Conservation (phyloP, 2,113 vertebrate genomes). For the Chionodraco myersi region DNA sequence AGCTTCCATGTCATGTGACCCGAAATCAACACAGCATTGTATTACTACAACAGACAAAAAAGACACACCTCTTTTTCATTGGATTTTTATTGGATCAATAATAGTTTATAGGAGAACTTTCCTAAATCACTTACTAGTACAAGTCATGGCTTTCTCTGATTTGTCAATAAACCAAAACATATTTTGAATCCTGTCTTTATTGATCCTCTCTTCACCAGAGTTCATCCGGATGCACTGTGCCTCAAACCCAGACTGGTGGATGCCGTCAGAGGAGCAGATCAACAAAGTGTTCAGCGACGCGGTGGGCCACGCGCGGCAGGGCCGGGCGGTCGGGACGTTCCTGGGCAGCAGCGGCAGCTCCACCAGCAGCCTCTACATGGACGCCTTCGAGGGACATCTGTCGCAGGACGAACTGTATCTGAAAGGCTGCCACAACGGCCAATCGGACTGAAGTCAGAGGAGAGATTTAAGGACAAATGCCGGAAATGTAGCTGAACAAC, state of each 20-base stretch:
- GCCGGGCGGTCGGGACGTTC: conserved; percentile 95
- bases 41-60: background rate
- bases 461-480: conserved; percentile 18
- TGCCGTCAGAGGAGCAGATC: conserved; percentile 99
- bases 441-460: conserved; percentile 86
- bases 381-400: conserved; percentile 90
- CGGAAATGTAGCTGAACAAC: conserved; percentile 68
- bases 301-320: conserved; percentile 96
- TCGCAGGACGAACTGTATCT: conserved; percentile 90
- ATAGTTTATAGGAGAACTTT: no score
- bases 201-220: conserved; percentile 80
- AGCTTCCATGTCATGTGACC: no score
- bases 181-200: background rate
- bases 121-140: no score
- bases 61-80: background rate
- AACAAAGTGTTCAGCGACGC: conserved; percentile 99
- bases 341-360: conserved; percentile 84
- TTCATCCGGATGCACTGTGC: conserved; percentile 99
- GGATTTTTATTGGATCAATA: no score
- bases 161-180: background rate
- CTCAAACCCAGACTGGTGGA: conserved; percentile 99
- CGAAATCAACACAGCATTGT: no score
- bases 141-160: background rate
- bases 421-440: conserved; percentile 88
- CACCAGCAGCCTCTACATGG: conserved; percentile 91